Conservation (phyloP, 2,797 vertebrate species). For the Tragelaphus oryx region DNA sequence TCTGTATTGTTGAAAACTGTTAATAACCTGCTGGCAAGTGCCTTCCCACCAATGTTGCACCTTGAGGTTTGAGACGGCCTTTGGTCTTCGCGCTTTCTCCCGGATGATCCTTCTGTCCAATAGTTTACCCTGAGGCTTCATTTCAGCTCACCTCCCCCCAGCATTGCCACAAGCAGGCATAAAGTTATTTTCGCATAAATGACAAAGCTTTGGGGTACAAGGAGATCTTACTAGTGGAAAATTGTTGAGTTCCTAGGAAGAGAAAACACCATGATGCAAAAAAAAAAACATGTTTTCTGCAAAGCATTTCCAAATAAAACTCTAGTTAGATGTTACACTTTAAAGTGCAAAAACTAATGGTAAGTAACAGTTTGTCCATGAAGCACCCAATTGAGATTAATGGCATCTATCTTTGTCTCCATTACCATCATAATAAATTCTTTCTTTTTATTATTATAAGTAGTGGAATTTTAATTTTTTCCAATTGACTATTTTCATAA, state of each 20-base stretch:
- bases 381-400: background rate
- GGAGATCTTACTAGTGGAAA: background rate
- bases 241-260: background rate
- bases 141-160: background rate
- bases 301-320: background rate
- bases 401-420: background rate
- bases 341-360: background rate
- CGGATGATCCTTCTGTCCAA: rapidly evolving
- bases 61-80: background rate
- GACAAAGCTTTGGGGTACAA: background rate
- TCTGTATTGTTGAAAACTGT: background rate
- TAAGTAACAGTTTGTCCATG: background rate
- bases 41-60: background rate
- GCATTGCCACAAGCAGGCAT: too few relatives aligned
- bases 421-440: background rate
- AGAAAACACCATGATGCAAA: background rate
- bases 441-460: background rate
- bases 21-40: background rate
- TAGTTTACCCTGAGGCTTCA: background rate
- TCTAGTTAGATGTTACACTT: background rate
- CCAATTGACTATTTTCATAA: background rate
- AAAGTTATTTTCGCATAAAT: background rate
- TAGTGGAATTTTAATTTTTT: background rate
- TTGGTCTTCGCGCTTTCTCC: background rate
- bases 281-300: background rate